phyloP scores from a whole-genome alignment of 2,888 invertebrate species.

The Molanna angustata region DNA sequence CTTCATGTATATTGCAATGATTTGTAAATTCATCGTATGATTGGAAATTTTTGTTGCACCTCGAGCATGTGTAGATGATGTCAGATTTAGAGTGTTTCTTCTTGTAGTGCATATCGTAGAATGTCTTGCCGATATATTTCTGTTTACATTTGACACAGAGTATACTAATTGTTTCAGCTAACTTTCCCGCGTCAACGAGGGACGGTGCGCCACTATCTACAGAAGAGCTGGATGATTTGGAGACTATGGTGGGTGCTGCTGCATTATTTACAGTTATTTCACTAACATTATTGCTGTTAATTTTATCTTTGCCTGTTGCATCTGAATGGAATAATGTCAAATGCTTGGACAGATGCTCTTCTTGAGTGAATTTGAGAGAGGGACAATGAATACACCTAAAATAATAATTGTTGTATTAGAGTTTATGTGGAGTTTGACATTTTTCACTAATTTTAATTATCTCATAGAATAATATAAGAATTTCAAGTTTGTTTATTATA shows the following conservation, averaged over 20 bases:
- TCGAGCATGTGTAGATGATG: constrained; percentile 3
- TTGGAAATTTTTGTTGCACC: constrained; percentile 1
- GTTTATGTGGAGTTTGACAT: too few species aligned
- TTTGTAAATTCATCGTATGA: neutral
- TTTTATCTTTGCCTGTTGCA: neutral
- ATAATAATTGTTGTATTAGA: too few species aligned
- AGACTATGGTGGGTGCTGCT: neutral
- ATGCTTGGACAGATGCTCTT: constrained; percentile 5
- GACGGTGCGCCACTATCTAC: too few species aligned
- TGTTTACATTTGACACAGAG: constrained; percentile 6
- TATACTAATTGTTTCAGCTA: neutral
- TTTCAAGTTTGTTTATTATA: too few species aligned
- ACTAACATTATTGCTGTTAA: neutral
- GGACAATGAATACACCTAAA: constrained; percentile 11
- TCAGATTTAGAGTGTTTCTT: neutral
- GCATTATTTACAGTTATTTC: too few species aligned
- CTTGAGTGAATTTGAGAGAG: constrained; percentile 6
- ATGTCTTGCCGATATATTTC: constrained; percentile 3
- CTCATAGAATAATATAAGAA: too few species aligned
- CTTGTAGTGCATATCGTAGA: constrained; percentile 6
- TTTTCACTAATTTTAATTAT: too few species aligned
- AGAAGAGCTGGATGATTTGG: neutral
- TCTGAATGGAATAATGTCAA: constrained; percentile 3
- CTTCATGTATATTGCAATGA: neutral
- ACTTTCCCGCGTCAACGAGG: neutral